Evolutionary conservation across 2,888 invertebrate species (phyloP), one percentile per base, ranked within the genome.

Genomic region (Eucriotettix oculatus): DNA sequence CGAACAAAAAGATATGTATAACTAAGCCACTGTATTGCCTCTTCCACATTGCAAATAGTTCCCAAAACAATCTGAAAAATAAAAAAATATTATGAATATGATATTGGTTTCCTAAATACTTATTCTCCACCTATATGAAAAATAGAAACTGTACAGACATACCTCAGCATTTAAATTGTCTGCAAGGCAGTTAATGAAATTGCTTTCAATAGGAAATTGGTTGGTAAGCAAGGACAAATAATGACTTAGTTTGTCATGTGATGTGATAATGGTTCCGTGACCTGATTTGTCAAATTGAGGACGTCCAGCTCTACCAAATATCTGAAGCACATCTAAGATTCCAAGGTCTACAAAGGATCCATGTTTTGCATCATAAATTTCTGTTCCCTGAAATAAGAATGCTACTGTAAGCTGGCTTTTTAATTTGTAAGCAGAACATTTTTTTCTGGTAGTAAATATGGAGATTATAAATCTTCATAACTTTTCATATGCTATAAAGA

Each of bases 141-240:
- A 48, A 5, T 48, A 48, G n/a, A 14, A 48, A 48, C 48, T n/a
- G 14, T 3, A 48, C 44, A 59, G 41, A 54, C 71, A 66, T 70
- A 91, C 90, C 80, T 99, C 99, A 42, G 99, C 99, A 76, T 99
- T 99, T 62, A 99, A 80, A 77, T 99, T 97, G 74, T 99, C 98
- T 3, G 90, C 87, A 60, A 99, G 75, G 67, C 89, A 85, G 68
- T 85, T 85, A 62, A 95, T 85, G 69, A 99, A 97, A 74, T 94
- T 94, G 69, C 96, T 96, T 74, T 99, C 99, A 64, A 99, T 99
- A 0, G 99, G 98, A 72, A 92, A 91, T 75, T 98, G 97, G 71
- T 95, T 91, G 1, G 95, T 96, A 70, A 99, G 81, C 58, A 96
- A 79, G 0, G 91, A 90, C 60, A 99, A 78, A 71, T 99, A 99